phyloP scores from a whole-genome alignment of 2,888 invertebrate species.

The Epirrhoe alternata region DNA sequence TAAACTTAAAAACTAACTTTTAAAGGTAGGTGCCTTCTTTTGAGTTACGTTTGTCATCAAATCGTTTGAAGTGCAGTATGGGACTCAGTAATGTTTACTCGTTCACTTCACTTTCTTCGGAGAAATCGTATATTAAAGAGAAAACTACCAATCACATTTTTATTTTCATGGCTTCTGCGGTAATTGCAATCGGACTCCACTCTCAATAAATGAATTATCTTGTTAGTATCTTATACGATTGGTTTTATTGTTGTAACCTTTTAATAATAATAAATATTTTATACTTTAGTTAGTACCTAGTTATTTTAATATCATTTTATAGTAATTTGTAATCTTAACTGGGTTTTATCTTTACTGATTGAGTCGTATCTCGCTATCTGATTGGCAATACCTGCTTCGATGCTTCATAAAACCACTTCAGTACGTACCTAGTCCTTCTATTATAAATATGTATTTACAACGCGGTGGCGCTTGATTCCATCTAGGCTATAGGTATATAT shows the following conservation, averaged over 20 bases:
- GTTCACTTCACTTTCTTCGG: conserved; percentile 41
- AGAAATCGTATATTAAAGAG: conserved; percentile 39
- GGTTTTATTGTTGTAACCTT: neutral
- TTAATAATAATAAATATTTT: neutral
- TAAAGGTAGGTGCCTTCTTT: neutral
- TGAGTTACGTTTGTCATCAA: neutral
- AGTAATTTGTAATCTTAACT: neutral
- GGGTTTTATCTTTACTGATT: neutral
- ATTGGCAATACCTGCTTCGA: neutral
- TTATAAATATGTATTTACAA: no score
- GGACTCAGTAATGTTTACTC: conserved; percentile 1
- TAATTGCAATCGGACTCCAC: neutral
- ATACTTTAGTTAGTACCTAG: neutral
- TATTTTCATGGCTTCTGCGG: conserved; percentile 3
- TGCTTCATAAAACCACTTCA: neutral
- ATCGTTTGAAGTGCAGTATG: neutral
- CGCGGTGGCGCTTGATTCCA: no score
- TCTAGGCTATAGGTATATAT: no score
- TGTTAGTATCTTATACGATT: neutral
- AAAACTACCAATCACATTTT: conserved; percentile 8
- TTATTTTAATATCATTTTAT: neutral
- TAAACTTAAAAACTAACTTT: no score
- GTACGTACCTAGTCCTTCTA: neutral
- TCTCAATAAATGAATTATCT: neutral
- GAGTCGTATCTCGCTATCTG: neutral